A percentile compares a stretch with the other conserved stretches of the same genome.
These are phyloP conservation scores for Clupea harengus DNA, from an alignment of 2,113 vertebrate genomes.

Conservation along the genomic window DNA sequence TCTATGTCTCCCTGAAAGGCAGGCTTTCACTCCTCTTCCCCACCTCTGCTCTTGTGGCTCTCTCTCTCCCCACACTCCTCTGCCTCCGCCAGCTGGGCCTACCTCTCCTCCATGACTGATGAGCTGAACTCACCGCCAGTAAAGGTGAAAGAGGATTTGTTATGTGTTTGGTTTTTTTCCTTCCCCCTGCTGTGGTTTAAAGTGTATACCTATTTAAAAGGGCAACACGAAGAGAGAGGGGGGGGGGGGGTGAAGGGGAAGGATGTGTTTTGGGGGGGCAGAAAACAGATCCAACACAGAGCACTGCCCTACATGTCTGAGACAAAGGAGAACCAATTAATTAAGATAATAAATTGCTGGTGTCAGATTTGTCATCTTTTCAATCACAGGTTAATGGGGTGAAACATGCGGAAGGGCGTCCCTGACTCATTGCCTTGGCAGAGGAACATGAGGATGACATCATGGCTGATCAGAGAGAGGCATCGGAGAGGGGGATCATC, in stretches of 20 bases:
- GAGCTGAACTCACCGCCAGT: not conserved
- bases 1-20: not conserved
- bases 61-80: not conserved
- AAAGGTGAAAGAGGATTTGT: not conserved
- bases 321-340: constrained; percentile 59
- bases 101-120: not conserved
- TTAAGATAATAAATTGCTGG: constrained; percentile 63
- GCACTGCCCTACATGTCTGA: constrained; percentile 48
- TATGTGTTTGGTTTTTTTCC: not conserved
- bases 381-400: constrained; percentile 63
- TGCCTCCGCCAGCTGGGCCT: not conserved
- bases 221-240: not conserved
- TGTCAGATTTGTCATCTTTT: constrained; percentile 64
- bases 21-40: not conserved
- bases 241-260: not conserved
- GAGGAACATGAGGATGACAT: constrained; percentile 32
- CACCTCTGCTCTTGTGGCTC: not conserved
- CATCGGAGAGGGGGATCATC: not conserved
- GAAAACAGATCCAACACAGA: constrained; percentile 37
- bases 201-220: not conserved
- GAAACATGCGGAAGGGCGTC: constrained; percentile 42
- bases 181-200: not conserved
- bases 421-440: constrained; percentile 25
- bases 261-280: not conserved
- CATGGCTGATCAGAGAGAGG: not conserved